Evolutionary conservation across 1,140 invertebrate species (phyloP).

Genomic region (Leptonema lineaticorne): DNA sequence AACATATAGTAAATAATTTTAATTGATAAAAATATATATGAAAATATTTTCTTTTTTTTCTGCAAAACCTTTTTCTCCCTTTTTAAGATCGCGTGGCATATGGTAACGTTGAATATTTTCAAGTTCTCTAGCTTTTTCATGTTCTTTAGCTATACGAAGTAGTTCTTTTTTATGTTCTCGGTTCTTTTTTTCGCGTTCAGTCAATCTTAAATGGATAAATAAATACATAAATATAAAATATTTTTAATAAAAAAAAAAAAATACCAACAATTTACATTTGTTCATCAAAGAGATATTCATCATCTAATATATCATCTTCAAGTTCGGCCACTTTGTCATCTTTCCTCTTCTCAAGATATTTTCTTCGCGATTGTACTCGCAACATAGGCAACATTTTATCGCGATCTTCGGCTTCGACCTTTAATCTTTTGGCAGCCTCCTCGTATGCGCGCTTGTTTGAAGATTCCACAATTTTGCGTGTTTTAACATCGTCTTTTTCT

Average conservation of each 20-base stretch:
- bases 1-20: not conserved
- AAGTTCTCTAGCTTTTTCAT: conserved; percentile 89
- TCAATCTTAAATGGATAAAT: conserved; percentile 63
- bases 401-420: conserved; percentile 81
- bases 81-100: conserved; percentile 82
- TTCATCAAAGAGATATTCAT: conserved; percentile 93
- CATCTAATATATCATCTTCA: conserved; percentile 93
- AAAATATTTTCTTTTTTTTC: not conserved
- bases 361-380: conserved; percentile 85
- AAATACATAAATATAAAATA: not conserved
- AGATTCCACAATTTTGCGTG: conserved; percentile 74
- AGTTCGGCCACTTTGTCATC: conserved; percentile 95
- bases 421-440: conserved; percentile 89
- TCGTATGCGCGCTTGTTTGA: conserved; percentile 78
- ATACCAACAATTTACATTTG: conserved; percentile 66
- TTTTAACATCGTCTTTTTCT: conserved; percentile 87
- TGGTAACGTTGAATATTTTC: conserved; percentile 91
- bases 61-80: conserved; percentile 62
- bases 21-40: not conserved
- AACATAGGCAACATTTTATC: conserved; percentile 86
- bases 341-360: conserved; percentile 95
- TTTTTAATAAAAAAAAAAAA: not conserved
- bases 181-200: conserved; percentile 80
- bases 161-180: conserved; percentile 90
- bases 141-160: conserved; percentile 88